A percentile compares a stretch with the other conserved stretches of the same genome.
These are phyloP conservation scores for Pagetopsis macropterus DNA, from an alignment of 2,797 vertebrate species.

Conservation along the genomic window DNA sequence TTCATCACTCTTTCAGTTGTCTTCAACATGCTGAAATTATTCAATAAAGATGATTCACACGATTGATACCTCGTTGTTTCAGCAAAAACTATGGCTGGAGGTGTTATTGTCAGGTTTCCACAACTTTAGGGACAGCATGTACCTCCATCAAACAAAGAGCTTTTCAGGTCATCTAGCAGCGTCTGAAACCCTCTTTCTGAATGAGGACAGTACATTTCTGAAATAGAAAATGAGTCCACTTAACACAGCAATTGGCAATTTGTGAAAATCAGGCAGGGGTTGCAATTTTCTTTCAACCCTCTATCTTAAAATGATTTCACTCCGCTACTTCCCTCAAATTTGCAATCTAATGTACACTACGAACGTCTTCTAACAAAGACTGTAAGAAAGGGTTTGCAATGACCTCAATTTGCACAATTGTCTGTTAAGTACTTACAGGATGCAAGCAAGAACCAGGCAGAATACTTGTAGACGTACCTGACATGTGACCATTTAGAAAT, in stretches of 20 bases:
- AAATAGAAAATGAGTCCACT: not conserved
- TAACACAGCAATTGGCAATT: not conserved
- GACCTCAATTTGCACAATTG: not conserved
- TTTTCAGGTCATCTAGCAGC: too few species aligned
- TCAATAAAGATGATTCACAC: not conserved
- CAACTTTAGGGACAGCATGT: too few species aligned
- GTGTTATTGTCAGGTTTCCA: not conserved
- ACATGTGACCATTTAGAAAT: not conserved
- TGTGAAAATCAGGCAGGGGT: not conserved
- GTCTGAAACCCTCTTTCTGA: too few species aligned
- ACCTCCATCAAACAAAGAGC: too few species aligned
- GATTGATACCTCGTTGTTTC: not conserved
- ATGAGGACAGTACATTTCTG: too few species aligned
- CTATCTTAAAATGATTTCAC: not conserved
- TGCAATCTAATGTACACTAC: not conserved
- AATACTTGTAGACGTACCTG: too few species aligned
- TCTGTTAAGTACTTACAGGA: not conserved
- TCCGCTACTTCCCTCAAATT: not conserved
- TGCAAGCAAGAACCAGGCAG: not conserved
- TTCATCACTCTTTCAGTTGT: not conserved
- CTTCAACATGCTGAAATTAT: not conserved
- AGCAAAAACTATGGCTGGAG: slow-evolving; percentile 10
- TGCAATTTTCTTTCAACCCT: slow-evolving; percentile 1
- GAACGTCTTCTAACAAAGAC: too few species aligned
- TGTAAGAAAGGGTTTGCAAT: not conserved